Evolutionary conservation across 2,113 vertebrate species (phyloP).

Genomic region (Chaetorhynchus papuensis): DNA sequence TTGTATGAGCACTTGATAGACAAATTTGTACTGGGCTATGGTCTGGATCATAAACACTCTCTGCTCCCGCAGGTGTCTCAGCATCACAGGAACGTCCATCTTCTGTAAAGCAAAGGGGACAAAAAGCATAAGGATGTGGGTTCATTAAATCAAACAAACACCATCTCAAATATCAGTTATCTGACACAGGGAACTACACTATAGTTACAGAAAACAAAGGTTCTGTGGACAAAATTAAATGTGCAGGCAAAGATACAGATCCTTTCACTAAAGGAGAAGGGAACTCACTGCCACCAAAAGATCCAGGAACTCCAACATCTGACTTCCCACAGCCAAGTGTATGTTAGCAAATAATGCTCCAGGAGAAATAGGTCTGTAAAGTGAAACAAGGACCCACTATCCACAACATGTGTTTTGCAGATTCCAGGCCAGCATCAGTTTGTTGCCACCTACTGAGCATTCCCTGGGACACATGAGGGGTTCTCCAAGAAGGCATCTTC

Average conservation of each 20-base stretch:
- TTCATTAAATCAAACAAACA: background rate
- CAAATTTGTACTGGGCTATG: slow-evolving; percentile 92
- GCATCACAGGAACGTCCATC: slow-evolving; percentile 88
- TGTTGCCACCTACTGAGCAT: background rate
- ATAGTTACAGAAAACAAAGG: background rate
- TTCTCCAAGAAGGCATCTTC: background rate
- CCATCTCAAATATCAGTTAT: background rate
- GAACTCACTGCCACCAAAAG: background rate
- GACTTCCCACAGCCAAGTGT: background rate
- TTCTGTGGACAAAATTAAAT: background rate
- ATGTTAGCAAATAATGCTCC: rapidly evolving
- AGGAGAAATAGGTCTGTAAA: background rate
- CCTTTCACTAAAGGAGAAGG: background rate
- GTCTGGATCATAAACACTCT: slow-evolving; percentile 96
- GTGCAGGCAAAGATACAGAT: background rate
- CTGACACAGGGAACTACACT: background rate
- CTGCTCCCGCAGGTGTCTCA: slow-evolving; percentile 86
- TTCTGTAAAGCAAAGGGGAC: slow-evolving; percentile 69
- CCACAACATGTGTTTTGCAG: background rate
- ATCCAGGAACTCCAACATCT: background rate
- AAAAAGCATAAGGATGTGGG: background rate
- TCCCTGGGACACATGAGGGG: background rate
- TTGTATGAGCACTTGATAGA: slow-evolving; percentile 93
- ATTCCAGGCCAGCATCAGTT: background rate
- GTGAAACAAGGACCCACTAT: background rate